Evolutionary conservation across 2,888 invertebrate genomes (phyloP).

Genomic region (Thereva nobilitata): DNA sequence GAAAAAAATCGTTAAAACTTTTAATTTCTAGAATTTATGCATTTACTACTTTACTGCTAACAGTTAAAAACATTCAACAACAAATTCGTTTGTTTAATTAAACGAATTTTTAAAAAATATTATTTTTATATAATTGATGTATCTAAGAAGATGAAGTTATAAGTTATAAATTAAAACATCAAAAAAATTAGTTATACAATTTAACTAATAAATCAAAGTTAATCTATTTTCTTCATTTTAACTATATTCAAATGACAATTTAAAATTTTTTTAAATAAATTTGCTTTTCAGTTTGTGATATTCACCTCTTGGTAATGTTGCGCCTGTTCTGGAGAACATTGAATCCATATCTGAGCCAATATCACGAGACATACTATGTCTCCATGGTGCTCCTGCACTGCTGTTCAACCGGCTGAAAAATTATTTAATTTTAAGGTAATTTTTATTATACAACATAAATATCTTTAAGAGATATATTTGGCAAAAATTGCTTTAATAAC

Average conservation of each 20-base stretch:
- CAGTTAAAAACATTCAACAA: conserved; percentile 28
- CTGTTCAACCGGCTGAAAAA: conserved; percentile 54
- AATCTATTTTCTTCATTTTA: conserved; percentile 26
- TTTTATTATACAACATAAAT: neutral
- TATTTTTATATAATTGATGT: conserved; percentile 37
- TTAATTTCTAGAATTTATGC: too few relatives aligned
- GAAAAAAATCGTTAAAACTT: too few relatives aligned
- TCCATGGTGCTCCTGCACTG: conserved; percentile 60
- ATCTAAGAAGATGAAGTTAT: conserved; percentile 34
- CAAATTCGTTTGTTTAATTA: neutral
- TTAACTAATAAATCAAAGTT: conserved; percentile 21
- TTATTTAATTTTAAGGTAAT: conserved; percentile 1
- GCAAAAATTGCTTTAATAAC: too few relatives aligned
- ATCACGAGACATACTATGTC: conserved; percentile 68
- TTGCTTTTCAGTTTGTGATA: conserved; percentile 59
- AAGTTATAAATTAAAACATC: conserved; percentile 33
- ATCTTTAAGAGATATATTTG: too few relatives aligned
- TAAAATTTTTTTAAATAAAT: conserved; percentile 49
- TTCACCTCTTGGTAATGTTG: conserved; percentile 73
- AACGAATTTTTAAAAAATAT: conserved; percentile 3
- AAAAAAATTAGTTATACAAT: conserved; percentile 25
- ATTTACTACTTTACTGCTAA: conserved; percentile 14
- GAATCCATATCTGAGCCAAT: conserved; percentile 74
- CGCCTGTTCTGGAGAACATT: conserved; percentile 66
- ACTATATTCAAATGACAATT: conserved; percentile 23